A percentile compares a stretch with the other conserved stretches of the same genome.
Conservation (phyloP, 2,113 vertebrate species). For the Pimephales promelas region DNA sequence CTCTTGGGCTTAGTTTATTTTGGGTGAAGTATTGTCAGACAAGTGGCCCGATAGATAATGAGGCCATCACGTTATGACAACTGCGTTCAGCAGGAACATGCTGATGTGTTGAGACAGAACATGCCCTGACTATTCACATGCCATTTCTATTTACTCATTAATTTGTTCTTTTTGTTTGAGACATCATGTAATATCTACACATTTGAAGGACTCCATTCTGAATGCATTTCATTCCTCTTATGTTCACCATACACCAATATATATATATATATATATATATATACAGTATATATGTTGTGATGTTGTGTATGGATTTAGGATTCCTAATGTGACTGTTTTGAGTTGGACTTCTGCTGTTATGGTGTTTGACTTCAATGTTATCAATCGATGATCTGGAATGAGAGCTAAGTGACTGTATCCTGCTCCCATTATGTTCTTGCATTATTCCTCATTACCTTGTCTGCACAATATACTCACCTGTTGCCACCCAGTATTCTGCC, state of each 20-base stretch:
- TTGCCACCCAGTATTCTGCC: too few species aligned
- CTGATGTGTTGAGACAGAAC: constrained; percentile 35
- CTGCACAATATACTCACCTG: too few species aligned
- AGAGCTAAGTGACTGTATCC: too few species aligned
- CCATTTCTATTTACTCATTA: constrained; percentile 1
- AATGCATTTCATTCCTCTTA: background rate
- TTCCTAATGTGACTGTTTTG: too few species aligned
- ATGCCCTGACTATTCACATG: constrained; percentile 31
- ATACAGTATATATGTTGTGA: too few species aligned
- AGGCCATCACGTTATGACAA: constrained; percentile 33
- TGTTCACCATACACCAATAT: background rate
- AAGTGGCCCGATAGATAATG: constrained; percentile 34
- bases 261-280: too few species aligned
- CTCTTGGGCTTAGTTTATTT: constrained; percentile 50
- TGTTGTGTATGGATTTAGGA: too few species aligned
- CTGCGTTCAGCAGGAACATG: constrained; percentile 25
- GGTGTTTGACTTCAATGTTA: too few species aligned
- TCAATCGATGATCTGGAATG: too few species aligned
- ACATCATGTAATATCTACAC: background rate
- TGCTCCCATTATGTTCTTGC: too few species aligned
- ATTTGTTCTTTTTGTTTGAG: background rate
- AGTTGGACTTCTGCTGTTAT: too few species aligned
- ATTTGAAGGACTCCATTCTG: background rate
- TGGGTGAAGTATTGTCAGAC: constrained; percentile 47
- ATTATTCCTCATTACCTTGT: too few species aligned